These are phyloP conservation scores for Carollia perspicillata DNA, from an alignment of 2,113 vertebrate species.

Conservation along the genomic window DNA sequence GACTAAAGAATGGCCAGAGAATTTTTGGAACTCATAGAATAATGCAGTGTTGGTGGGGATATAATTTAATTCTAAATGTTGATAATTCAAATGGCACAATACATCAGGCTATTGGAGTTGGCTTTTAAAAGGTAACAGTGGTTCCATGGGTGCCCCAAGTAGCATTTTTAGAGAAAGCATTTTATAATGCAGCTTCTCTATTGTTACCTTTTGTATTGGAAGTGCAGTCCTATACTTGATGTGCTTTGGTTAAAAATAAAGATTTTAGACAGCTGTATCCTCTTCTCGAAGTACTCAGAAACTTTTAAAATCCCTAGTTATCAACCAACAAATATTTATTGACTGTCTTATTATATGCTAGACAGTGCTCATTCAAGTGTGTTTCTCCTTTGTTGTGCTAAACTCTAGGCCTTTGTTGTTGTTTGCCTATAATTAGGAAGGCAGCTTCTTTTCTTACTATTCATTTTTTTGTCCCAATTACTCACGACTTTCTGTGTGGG, in stretches of 20 bases:
- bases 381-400: slow-evolving; percentile 8
- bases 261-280: neutral
- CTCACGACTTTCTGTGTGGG: neutral
- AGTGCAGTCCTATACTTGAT: neutral
- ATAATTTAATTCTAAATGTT: neutral
- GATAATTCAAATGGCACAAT: neutral
- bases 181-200: neutral
- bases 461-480: neutral
- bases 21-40: neutral
- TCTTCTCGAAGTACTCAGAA: neutral
- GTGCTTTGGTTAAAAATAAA: neutral
- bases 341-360: slow-evolving; percentile 4
- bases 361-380: slow-evolving; percentile 57
- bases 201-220: neutral
- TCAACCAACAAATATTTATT: slow-evolving; percentile 24
- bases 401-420: neutral
- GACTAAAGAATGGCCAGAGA: neutral
- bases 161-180: neutral
- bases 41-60: neutral
- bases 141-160: neutral
- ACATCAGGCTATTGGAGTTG: neutral
- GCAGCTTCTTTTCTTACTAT: neutral
- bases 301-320: slow-evolving; percentile 10
- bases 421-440: slow-evolving; percentile 17
- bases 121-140: neutral